phyloP scores from a whole-genome alignment of 2,797 vertebrate species.

The Myiotriccus ornatus region DNA sequence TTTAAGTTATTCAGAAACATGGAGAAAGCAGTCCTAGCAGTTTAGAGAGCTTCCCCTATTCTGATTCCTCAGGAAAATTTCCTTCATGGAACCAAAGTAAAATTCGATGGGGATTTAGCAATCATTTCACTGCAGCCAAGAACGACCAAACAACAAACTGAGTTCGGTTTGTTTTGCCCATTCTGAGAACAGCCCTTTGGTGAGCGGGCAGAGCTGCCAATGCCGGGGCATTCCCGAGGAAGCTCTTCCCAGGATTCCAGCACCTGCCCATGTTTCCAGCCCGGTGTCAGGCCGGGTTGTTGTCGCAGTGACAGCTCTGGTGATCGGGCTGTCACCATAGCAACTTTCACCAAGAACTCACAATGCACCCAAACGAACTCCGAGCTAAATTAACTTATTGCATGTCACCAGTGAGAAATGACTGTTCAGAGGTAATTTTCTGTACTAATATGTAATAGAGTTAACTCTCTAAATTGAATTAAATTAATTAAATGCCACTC shows the following conservation, averaged over 20 bases:
- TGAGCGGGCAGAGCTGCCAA: not conserved
- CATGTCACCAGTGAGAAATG: slow-evolving; percentile 72
- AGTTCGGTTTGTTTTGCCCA: not conserved
- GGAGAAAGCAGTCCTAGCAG: not conserved
- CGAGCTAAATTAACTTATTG: slow-evolving; percentile 71
- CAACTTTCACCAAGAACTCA: slow-evolving; percentile 73
- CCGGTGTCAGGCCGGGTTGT: not conserved
- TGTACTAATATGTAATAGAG: slow-evolving; percentile 67
- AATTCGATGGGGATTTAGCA: not conserved
- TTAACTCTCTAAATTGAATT: slow-evolving; percentile 73
- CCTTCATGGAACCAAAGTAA: not conserved
- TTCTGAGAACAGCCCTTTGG: not conserved
- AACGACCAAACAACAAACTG: not conserved
- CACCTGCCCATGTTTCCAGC: not conserved
- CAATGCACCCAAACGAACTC: slow-evolving; percentile 68
- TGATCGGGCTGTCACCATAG: slow-evolving; percentile 77
- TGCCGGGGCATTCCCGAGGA: not conserved
- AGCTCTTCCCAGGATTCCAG: not conserved
- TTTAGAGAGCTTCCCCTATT: not conserved
- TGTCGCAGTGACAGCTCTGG: slow-evolving; percentile 70
- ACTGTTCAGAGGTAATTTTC: slow-evolving; percentile 72
- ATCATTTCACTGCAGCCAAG: not conserved
- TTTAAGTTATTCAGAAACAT: slow-evolving; percentile 27
- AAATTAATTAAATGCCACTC: slow-evolving; percentile 76
- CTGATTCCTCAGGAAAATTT: not conserved